Base-by-base conservation (phyloP, 30 jellyfish, hydroid and myxozoan species). In the Pseudorhiza aurosa region DNA sequence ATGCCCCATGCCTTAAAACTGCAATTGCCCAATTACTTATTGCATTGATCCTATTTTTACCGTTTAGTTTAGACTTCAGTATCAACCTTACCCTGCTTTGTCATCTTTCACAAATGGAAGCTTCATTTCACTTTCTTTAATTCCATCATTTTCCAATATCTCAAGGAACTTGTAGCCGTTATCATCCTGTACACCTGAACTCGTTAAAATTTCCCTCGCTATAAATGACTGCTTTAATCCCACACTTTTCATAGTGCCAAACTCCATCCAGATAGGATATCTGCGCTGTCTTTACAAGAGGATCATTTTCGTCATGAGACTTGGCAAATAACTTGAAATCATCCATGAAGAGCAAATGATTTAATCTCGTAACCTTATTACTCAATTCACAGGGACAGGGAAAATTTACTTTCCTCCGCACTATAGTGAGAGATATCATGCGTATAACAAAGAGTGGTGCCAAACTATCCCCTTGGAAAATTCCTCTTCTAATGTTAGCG, bases 291-390 rank as follows among this genome's bases (percentile, higher is more conserved):
- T 26, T 19, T 30, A 50, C 58, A 12, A 72, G 28, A 26, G 6
- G 7, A 30, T 72, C 77, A 21, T 45, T 46, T 15, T 72, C 31
- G 33, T 72, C 47, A 12, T 17, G 17, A n/a, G 21, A 4, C 28
- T 72, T 72, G 17, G 25, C 77, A 72, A 45, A 51, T 27, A 72
- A 57, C 44, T 72, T 72, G 33, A 45, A 58, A 44, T 72, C 86
- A 50, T 72, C 86, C 79, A 47, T 72, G 77, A 8, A 72, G 46
- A 72, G 58, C 21, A 72, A 29, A 51, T 72, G 86, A 33, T 72
- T 72, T 18, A 72, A 4, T 4, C 27, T 51, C 4, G 19, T 4
- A 1, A 17, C 55, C 57, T 74, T 53, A 4, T 36, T 17, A 3
- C 63, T 29, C 15, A 36, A 36, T 55, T 74, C 65, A n/a, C 24